Evolutionary conservation across 2,888 invertebrate genomes (phyloP).

Genomic region (Nemotelus pantherinus): DNA sequence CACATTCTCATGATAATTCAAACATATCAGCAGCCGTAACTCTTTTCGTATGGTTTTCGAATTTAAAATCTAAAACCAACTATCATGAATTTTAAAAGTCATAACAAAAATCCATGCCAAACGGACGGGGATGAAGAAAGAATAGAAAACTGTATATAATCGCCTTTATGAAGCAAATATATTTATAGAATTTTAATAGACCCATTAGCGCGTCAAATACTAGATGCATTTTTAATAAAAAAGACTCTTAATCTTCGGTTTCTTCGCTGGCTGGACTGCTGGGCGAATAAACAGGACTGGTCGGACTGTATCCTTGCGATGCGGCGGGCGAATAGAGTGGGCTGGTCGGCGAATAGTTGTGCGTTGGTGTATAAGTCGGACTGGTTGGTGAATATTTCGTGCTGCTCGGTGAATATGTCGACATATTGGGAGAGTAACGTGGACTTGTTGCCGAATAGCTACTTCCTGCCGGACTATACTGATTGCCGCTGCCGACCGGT

Average conservation of each 20-base stretch:
- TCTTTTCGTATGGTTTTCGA: too few species aligned
- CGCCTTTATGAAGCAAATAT: too few species aligned
- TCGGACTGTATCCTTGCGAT: constrained; percentile 78
- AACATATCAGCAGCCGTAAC: too few species aligned
- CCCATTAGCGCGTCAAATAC: too few species aligned
- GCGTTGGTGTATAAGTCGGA: constrained; percentile 72
- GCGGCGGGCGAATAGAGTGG: constrained; percentile 83
- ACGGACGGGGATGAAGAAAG: too few species aligned
- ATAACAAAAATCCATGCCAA: too few species aligned
- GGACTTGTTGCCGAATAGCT: constrained; percentile 76
- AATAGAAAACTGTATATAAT: too few species aligned
- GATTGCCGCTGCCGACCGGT: constrained; percentile 68
- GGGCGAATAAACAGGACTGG: constrained; percentile 76
- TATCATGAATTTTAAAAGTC: too few species aligned
- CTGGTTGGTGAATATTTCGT: constrained; percentile 85
- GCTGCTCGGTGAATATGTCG: constrained; percentile 74
- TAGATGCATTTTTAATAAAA: too few species aligned
- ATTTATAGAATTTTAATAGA: too few species aligned
- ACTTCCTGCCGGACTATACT: constrained; percentile 75
- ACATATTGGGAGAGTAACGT: constrained; percentile 69
- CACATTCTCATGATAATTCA: too few species aligned
- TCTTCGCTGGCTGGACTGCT: constrained; percentile 67
- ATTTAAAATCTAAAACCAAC: too few species aligned
- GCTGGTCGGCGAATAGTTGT: constrained; percentile 72
- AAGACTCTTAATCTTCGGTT: constrained; percentile 47